Percentiles rank a stretch among this genome's conserved stretches.
Evolutionary conservation across 1,140 invertebrate species (phyloP).

Genomic region (Drosophila jambulina): DNA sequence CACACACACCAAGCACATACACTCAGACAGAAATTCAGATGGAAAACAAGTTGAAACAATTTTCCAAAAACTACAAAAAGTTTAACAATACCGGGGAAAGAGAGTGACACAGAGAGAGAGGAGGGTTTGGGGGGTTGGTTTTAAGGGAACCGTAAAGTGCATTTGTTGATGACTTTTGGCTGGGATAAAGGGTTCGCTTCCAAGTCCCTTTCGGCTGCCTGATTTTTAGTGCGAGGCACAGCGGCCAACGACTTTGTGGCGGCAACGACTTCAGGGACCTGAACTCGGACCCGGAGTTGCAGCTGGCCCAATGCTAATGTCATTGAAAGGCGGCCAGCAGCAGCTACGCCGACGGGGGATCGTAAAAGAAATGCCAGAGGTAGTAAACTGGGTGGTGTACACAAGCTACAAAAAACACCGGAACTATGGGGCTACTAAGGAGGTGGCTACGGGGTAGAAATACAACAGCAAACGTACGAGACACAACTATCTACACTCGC

Average conservation of each 20-base stretch:
- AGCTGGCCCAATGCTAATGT: constrained; percentile 60
- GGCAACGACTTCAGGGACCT: constrained; percentile 24
- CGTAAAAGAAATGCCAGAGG: constrained; percentile 77
- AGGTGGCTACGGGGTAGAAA: constrained; percentile 43
- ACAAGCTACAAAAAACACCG: constrained; percentile 62
- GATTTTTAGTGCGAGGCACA: constrained; percentile 49
- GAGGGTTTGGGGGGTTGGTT: background rate
- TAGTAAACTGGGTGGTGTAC: constrained; percentile 58
- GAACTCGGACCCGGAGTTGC: constrained; percentile 15
- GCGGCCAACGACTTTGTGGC: constrained; percentile 48
- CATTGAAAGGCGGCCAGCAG: constrained; percentile 73
- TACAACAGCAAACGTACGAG: constrained; percentile 62
- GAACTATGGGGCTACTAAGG: constrained; percentile 33
- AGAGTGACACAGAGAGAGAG: background rate
- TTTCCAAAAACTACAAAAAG: constrained; percentile 53
- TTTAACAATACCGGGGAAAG: constrained; percentile 17
- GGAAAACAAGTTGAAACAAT: constrained; percentile 40
- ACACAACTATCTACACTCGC: constrained; percentile 41
- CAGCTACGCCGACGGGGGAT: constrained; percentile 59
- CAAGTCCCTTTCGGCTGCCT: constrained; percentile 41
- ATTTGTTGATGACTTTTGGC: constrained; percentile 53
- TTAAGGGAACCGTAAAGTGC: constrained; percentile 37
- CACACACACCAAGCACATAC: constrained; percentile 10
- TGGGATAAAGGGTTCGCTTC: constrained; percentile 22
- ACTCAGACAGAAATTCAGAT: constrained; percentile 21